Evolutionary conservation across 2,888 invertebrate species (phyloP).

Genomic region (Polyploca ridens): DNA sequence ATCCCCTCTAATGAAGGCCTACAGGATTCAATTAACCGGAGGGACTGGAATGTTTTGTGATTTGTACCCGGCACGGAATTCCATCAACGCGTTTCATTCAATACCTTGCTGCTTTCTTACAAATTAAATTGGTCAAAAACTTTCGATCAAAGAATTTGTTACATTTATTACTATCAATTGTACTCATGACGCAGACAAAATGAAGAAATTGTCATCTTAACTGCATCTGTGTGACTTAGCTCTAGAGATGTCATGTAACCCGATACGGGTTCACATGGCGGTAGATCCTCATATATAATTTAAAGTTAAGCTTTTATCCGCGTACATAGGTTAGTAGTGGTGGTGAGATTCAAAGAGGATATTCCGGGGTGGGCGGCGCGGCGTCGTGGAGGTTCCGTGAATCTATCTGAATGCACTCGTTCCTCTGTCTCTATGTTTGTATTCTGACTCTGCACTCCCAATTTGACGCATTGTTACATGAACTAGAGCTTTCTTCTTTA

Average conservation of each 20-base stretch:
- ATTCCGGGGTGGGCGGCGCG: conserved; percentile 18
- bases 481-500: conserved; percentile 31
- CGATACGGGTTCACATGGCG: neutral
- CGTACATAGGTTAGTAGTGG: conserved; percentile 6
- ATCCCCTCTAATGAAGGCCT: conserved; percentile 77
- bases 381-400: conserved; percentile 22
- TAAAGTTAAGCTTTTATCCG: conserved; percentile 17
- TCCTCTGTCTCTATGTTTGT: conserved; percentile 52
- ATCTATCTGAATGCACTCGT: conserved; percentile 50
- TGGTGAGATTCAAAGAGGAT: conserved; percentile 32
- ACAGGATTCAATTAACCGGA: conserved; percentile 80
- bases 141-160: conserved; percentile 37
- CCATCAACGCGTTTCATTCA: conserved; percentile 68
- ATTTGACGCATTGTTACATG: conserved; percentile 58
- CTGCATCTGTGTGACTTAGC: neutral
- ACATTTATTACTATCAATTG: conserved; percentile 19
- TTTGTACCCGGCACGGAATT: conserved; percentile 73
- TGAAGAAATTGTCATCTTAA: neutral
- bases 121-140: conserved; percentile 58
- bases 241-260: neutral
- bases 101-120: conserved; percentile 54
- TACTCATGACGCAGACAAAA: neutral
- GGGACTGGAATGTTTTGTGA: conserved; percentile 80
- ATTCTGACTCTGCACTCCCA: conserved; percentile 56
- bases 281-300: neutral